Evolutionary conservation across 2,113 vertebrate species (phyloP).

Genomic region (Psettodes erumei): DNA sequence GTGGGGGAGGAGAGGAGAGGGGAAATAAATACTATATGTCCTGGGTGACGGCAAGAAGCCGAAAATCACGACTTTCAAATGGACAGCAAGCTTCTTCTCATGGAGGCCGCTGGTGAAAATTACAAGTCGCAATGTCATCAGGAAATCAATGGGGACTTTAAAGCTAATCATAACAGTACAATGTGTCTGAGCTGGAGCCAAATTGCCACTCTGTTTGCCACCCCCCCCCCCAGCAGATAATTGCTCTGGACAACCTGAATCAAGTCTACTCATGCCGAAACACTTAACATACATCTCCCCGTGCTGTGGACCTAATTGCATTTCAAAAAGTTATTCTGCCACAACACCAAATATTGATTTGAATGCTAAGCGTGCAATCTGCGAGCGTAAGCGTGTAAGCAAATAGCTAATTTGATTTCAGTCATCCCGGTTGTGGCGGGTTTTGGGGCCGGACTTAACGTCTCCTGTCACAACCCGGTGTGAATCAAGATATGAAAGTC

Average conservation of each 20-base stretch:
- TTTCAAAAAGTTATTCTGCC: conserved; percentile 77
- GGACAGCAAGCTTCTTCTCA: conserved; percentile 72
- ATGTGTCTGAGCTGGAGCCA: conserved; percentile 63
- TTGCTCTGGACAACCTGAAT: conserved; percentile 83
- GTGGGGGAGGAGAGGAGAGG: conserved; percentile 21
- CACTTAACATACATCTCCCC: conserved; percentile 77
- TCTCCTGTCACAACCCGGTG: conserved; percentile 57
- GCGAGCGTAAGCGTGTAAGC: conserved; percentile 69
- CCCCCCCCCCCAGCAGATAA: conserved; percentile 76
- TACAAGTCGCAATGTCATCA: conserved; percentile 81
- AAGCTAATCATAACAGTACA: conserved; percentile 80
- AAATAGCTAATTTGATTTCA: conserved; percentile 77
- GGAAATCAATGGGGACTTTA: conserved; percentile 78
- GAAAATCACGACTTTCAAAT: conserved; percentile 78
- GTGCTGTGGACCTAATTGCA: conserved; percentile 78
- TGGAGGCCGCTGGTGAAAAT: conserved; percentile 80
- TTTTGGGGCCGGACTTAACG: conserved; percentile 47
- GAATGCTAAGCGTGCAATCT: conserved; percentile 78
- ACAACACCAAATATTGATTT: conserved; percentile 79
- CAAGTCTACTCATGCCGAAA: conserved; percentile 77
- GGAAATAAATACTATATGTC: conserved; percentile 22
- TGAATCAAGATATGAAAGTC: conserved; percentile 72
- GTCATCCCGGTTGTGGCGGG: conserved; percentile 25
- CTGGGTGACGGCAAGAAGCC: conserved; percentile 36
- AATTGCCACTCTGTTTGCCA: conserved; percentile 78